phyloP scores from a whole-genome alignment of 2,797 vertebrate genomes.

The Argya squamiceps region DNA sequence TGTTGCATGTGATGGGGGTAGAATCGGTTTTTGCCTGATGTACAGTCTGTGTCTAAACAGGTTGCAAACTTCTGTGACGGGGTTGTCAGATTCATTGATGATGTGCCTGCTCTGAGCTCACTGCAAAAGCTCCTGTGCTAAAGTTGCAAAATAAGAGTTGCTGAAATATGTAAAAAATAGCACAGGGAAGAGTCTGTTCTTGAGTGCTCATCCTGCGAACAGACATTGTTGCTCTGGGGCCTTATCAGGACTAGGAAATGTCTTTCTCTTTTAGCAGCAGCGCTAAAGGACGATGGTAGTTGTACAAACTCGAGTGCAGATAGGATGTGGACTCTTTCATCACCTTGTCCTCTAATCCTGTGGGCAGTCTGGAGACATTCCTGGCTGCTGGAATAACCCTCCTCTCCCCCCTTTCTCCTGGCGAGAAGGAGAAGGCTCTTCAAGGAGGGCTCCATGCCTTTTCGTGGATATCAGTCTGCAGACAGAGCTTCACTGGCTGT shows the following conservation, averaged over 20 bases:
- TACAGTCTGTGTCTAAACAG: neutral
- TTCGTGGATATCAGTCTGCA: neutral
- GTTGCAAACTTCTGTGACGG: neutral
- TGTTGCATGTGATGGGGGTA: conserved; percentile 18
- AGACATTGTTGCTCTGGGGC: neutral
- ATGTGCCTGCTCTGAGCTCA: neutral
- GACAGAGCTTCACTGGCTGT: neutral
- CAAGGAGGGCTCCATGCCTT: neutral
- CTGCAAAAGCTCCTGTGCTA: neutral
- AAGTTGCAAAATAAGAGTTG: neutral
- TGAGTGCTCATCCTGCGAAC: neutral
- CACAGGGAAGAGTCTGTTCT: neutral
- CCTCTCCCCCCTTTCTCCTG: neutral
- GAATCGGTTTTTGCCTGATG: neutral
- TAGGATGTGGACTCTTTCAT: neutral
- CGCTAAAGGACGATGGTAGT: neutral
- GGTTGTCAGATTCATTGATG: neutral
- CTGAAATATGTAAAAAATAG: neutral
- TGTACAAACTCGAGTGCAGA: neutral
- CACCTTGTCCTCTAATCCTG: neutral
- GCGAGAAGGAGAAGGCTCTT: neutral
- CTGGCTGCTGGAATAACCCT: neutral
- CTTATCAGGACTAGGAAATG: conserved; percentile 1
- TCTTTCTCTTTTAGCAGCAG: neutral
- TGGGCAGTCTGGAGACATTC: neutral